Conservation (phyloP, 2,888 invertebrate species). For the Leistus spinibarbis region DNA sequence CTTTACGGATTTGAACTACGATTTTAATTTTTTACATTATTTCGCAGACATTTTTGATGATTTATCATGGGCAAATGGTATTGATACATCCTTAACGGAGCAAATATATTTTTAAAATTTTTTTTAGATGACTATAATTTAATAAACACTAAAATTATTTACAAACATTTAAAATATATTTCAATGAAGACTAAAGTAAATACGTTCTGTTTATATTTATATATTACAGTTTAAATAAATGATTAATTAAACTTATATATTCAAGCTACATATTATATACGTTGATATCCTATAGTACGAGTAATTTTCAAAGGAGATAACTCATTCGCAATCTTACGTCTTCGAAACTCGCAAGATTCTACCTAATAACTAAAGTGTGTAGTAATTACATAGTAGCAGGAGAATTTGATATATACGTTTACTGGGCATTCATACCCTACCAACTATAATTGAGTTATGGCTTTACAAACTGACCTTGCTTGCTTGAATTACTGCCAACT, state of each 20-base stretch:
- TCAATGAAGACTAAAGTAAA: neutral
- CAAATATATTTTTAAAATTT: too few relatives aligned
- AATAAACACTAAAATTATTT: too few relatives aligned
- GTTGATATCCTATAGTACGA: neutral
- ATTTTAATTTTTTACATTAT: too few relatives aligned
- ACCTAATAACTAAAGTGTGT: neutral
- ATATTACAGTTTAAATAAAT: neutral
- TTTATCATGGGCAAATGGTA: too few relatives aligned
- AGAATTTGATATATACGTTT: neutral
- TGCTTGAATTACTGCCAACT: slow-evolving; percentile 8
- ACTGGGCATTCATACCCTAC: neutral
- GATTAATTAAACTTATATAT: neutral
- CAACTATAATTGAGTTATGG: slow-evolving; percentile 8
- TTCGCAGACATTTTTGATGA: too few relatives aligned
- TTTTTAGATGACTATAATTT: too few relatives aligned
- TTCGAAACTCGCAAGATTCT: neutral
- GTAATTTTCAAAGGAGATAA: neutral
- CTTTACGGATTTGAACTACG: too few relatives aligned
- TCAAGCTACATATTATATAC: neutral
- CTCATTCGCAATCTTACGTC: neutral
- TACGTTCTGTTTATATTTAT: neutral
- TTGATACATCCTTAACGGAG: too few relatives aligned
- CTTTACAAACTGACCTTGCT: slow-evolving; percentile 5
- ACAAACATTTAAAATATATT: too few relatives aligned
- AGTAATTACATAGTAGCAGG: neutral